These are phyloP conservation scores for Tenthredo scrophulariae DNA, from an alignment of 2,888 invertebrate species.

Conservation along the genomic window DNA sequence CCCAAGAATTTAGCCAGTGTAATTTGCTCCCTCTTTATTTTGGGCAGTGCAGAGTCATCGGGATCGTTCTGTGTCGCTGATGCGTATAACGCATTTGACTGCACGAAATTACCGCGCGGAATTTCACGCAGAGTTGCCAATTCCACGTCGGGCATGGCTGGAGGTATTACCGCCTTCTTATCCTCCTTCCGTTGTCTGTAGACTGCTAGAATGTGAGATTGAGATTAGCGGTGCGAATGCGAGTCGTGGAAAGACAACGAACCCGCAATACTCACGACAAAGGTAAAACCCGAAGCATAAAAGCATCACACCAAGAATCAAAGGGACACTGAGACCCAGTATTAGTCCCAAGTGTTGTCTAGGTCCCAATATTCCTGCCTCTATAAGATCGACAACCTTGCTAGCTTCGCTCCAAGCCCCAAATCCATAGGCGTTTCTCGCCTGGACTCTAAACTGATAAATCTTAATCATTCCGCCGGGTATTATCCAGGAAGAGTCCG, in stretches of 20 bases:
- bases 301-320: conserved; percentile 74
- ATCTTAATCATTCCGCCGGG: conserved; percentile 80
- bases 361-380: conserved; percentile 77
- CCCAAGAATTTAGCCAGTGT: conserved; percentile 94
- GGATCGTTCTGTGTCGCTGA: conserved; percentile 84
- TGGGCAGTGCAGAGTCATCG: conserved; percentile 90
- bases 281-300: conserved; percentile 78
- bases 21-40: conserved; percentile 92
- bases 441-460: conserved; percentile 88
- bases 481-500: conserved; percentile 91
- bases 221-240: background rate
- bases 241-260: background rate
- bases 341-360: conserved; percentile 81
- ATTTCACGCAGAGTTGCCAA: conserved; percentile 92
- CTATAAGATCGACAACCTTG: conserved; percentile 81
- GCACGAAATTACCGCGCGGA: conserved; percentile 87
- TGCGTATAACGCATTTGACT: conserved; percentile 92
- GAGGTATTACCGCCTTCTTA: conserved; percentile 84
- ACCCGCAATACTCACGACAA: conserved; percentile 79
- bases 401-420: conserved; percentile 88
- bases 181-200: conserved; percentile 84
- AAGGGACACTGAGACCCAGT: conserved; percentile 83
- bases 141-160: conserved; percentile 88
- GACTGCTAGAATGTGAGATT: conserved; percentile 77
- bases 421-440: conserved; percentile 90